Evolutionary conservation across 1,140 invertebrate species (phyloP).

Genomic region (Alviniconcha marisindica): DNA sequence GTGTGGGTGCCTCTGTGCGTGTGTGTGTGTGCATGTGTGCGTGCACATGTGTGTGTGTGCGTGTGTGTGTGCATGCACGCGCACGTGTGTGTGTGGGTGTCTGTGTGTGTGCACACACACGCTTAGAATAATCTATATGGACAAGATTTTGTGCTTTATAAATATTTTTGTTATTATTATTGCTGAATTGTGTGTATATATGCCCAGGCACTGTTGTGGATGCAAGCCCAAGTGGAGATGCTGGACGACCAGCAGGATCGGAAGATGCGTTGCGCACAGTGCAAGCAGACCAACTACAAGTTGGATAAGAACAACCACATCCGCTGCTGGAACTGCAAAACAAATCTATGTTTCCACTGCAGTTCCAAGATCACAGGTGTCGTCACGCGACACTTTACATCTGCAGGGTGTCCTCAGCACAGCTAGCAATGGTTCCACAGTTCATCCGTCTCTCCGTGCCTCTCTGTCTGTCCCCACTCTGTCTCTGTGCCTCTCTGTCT

Average conservation of each 20-base stretch:
- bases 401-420: slow-evolving; percentile 53
- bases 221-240: slow-evolving; percentile 38
- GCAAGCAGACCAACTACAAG: slow-evolving; percentile 56
- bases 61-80: too few species aligned
- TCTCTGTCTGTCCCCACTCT: too few species aligned
- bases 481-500: too few species aligned
- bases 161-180: too few species aligned
- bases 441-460: too few species aligned
- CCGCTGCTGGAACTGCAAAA: slow-evolving; percentile 62
- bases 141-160: too few species aligned
- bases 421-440: slow-evolving; percentile 24
- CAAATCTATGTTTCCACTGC: slow-evolving; percentile 59
- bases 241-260: slow-evolving; percentile 37
- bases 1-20: background rate
- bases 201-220: slow-evolving; percentile 37
- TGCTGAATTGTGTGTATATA: background rate
- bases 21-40: slow-evolving; percentile 15
- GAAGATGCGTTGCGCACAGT: slow-evolving; percentile 48
- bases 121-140: too few species aligned
- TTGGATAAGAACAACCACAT: slow-evolving; percentile 60
- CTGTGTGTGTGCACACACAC: too few species aligned
- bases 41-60: background rate
- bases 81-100: too few species aligned
- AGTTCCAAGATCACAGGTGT: slow-evolving; percentile 40
- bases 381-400: slow-evolving; percentile 52